Percentiles rank a stretch among this genome's conserved stretches.
Evolutionary conservation across 2,797 vertebrate genomes (phyloP).

Genomic region (Gymnothorax reevesii): DNA sequence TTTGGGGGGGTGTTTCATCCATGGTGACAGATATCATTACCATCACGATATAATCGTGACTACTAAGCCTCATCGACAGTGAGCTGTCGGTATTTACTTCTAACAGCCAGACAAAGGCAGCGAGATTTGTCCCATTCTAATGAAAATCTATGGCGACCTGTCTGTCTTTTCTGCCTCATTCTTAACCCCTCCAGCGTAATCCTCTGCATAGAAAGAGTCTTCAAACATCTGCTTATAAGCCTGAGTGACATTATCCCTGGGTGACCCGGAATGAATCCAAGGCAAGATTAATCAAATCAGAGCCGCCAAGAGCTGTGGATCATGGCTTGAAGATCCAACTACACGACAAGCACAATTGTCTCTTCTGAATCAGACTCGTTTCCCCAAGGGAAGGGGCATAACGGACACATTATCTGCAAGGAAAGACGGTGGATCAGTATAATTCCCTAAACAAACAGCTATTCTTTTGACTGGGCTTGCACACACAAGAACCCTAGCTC

Average conservation of each 20-base stretch:
- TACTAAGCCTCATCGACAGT: neutral
- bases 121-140: neutral
- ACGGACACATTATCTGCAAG: neutral
- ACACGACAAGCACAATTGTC: neutral
- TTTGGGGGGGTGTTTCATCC: neutral
- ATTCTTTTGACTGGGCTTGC: neutral
- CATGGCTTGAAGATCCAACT: neutral
- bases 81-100: neutral
- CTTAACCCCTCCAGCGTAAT: neutral
- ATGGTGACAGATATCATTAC: too few species aligned
- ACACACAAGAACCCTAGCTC: neutral
- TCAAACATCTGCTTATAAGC: neutral
- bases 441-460: conserved; percentile 1
- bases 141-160: neutral
- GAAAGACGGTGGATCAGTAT: neutral
- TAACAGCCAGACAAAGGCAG: neutral
- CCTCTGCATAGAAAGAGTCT: neutral
- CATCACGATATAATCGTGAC: too few species aligned
- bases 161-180: neutral
- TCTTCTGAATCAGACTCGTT: neutral
- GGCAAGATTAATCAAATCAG: neutral
- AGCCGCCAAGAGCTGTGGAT: neutral
- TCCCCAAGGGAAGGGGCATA: neutral
- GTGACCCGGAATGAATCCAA: neutral
- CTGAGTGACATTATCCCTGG: neutral